Percentiles rank a stretch among this genome's conserved stretches.
Evolutionary conservation across 2,888 invertebrate species (phyloP).

Genomic region (Frankliniella fusca): DNA sequence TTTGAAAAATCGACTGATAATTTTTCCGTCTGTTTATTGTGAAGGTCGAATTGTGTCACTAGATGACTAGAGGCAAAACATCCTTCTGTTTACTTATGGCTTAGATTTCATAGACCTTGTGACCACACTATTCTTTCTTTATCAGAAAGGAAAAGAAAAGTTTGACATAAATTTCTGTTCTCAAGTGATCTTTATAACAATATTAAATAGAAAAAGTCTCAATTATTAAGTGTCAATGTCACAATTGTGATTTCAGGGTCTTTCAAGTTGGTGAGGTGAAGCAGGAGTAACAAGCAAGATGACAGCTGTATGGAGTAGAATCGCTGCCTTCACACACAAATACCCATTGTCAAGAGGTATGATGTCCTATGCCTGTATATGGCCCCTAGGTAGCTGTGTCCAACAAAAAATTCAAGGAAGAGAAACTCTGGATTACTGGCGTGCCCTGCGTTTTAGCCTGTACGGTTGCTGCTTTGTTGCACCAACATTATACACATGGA

Average conservation of each 20-base stretch:
- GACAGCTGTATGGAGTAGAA: constrained; percentile 37
- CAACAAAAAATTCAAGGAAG: constrained; percentile 53
- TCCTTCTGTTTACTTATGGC: neutral
- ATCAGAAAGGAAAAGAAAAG: neutral
- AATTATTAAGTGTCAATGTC: neutral
- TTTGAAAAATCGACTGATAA: neutral
- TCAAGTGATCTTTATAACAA: neutral
- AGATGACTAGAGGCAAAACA: neutral
- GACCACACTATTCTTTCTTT: neutral
- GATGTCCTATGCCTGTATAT: constrained; percentile 56
- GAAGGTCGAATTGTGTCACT: neutral
- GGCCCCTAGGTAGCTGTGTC: constrained; percentile 57
- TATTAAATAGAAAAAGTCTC: neutral
- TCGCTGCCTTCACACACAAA: constrained; percentile 46
- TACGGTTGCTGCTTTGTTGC: constrained; percentile 42
- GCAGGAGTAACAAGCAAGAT: neutral
- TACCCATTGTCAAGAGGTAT: constrained; percentile 57
- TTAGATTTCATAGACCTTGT: neutral
- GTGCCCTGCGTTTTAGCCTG: constrained; percentile 40
- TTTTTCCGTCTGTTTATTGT: neutral
- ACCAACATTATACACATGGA: constrained; percentile 42
- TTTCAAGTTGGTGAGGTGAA: neutral
- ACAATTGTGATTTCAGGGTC: neutral
- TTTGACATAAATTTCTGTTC: neutral
- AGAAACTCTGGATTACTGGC: constrained; percentile 40